phyloP scores from a whole-genome alignment of 2,113 vertebrate species.

The Tamias sibiricus region DNA sequence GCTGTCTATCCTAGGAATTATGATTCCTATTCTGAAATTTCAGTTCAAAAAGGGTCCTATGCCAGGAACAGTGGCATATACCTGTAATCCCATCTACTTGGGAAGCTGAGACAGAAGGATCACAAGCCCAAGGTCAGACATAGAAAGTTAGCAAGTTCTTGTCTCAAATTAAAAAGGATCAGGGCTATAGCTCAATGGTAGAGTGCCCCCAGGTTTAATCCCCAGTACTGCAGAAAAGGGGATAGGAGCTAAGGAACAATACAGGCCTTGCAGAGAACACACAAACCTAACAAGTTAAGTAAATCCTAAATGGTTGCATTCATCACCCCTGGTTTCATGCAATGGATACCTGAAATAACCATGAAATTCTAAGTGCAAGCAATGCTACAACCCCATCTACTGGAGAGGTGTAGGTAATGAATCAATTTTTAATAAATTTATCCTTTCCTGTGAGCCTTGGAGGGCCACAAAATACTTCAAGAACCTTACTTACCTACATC shows the following conservation, averaged over 20 bases:
- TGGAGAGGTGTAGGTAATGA: conserved; percentile 3
- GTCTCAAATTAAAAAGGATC: background rate
- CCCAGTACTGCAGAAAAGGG: background rate
- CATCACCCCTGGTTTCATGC: background rate
- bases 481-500: conserved; percentile 97
- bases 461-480: conserved; percentile 62
- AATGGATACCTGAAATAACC: background rate
- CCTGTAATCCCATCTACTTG: background rate
- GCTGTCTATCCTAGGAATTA: background rate
- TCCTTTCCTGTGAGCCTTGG: background rate
- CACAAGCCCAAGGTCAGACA: background rate
- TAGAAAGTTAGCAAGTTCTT: background rate
- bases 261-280: background rate
- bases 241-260: background rate
- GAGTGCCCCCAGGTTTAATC: background rate
- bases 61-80: background rate
- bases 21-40: conserved; percentile 7
- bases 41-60: background rate
- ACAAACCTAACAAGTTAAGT: background rate
- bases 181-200: too few species aligned
- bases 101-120: background rate
- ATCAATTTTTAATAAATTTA: background rate
- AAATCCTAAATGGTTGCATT: background rate
- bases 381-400: conserved; percentile 62
- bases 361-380: background rate